Base-by-base conservation (phyloP, 53 echinoderm and acorn worm genomes). In the Crossaster papposus region DNA sequence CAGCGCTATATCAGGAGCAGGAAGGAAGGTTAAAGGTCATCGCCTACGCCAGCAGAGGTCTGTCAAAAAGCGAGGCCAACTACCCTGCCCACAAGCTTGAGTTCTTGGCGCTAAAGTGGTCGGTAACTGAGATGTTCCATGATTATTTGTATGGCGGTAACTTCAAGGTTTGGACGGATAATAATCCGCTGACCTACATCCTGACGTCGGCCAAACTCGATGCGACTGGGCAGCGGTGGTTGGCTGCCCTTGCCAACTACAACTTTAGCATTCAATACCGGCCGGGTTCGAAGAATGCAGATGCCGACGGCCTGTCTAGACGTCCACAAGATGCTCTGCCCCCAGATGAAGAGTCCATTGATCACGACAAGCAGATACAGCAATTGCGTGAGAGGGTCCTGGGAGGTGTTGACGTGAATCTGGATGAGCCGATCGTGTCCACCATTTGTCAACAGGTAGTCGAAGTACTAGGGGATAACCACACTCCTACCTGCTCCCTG, bases 81-180 rank as follows among this genome's bases (percentile, higher is more conserved):
- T 91, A 93, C 70, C 85, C 89, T 33, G 89, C 89, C n/a, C 89
- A 93, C 35, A 93, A 93, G 51, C 88, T 93, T 8, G 93, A 93
- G 73, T 93, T 89, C 77, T 53, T 93, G n/a, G 89, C 89, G 0
- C 58, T 93, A 44, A 93, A 93, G 30, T 93, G 93, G 93, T 89
- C 91, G 0, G 37, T 91, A 1, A 70, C 83, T 6, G 94, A 94
- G 17, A 72, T 81, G 24, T 94, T 94, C 77, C 71, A 51, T 28
- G 92, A 92, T 36, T 94, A 92, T 70, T 90, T 92, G 54, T 94
- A 94, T 33, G 35, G 55, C 22, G 86, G 72, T 1, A 54, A 58
- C 3, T 79, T 81, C 14, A 83, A 82, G 26, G 90, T 94, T 20
- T 70, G 71, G 23, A 94, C 94, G 7, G 94, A 94, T 53, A 89